Evolutionary conservation across 2,888 invertebrate genomes (phyloP), one percentile per base, ranked within the genome.

Genomic region (Apamea epomidion): DNA sequence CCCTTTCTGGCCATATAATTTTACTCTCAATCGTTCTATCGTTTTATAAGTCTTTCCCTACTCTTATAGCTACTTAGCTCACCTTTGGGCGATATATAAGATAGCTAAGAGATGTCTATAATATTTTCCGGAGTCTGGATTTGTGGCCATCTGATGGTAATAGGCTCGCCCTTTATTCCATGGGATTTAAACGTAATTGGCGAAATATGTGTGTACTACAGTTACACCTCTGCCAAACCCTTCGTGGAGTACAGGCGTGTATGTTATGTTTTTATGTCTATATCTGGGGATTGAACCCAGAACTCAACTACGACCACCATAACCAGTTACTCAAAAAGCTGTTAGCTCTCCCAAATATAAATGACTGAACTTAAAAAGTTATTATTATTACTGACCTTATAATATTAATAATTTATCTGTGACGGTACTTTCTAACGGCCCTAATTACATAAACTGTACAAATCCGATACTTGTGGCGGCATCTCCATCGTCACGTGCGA

Each of bases 271-370:
- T 25, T 42, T 42, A n/a, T 45, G 12, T 69, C 45, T 29, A 10
- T 48, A 45, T 32, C 65, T 25, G 32, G 67, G 67, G 18, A n/a
- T 74, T 37, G 67, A 74, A 74, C 67, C 32, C 25, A 74, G 48
- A 67, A 48, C 45, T 65, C 25, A 4, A 6, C 18, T 14, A 6
- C 12, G 32, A 54, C 37, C 37, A 72, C 6, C 6, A n/a, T 16
- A 37, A 10, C 37, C 6, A 32, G 18, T 5, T n/a, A n/a, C n/a
- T n/a, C 16, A n/a, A 68, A n/a, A 60, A 10, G 14, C 25, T 37
- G 14, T 37, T 14, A 25, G 37, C 8, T 21, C 10, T 65, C 32
- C 6, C 5, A 32, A 29, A 32, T 42, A 42, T 42, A 42, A 42
- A 42, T 42, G 0, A 42, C 42, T 7, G 42, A 42, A 42, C 42